These are phyloP conservation scores for Drosophila peninsularis DNA, from an alignment of 2,888 invertebrate species.

Conservation along the genomic window DNA sequence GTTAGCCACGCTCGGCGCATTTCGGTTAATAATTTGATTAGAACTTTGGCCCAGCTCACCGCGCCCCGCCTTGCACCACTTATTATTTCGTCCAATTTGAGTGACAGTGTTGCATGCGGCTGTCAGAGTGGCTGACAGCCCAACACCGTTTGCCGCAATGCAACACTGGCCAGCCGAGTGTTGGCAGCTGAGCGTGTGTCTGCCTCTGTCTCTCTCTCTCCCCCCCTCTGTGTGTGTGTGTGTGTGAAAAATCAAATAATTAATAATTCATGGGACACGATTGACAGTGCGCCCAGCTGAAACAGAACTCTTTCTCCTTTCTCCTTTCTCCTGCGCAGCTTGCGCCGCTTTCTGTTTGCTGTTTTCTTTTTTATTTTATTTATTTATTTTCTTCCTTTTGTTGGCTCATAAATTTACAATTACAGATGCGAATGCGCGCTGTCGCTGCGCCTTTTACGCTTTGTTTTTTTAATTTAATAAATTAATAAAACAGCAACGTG, in stretches of 20 bases:
- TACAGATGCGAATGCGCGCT: constrained; percentile 64
- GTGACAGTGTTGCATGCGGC: constrained; percentile 43
- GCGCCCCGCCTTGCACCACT: background rate
- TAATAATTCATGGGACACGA: constrained; percentile 80
- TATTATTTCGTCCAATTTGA: constrained; percentile 10
- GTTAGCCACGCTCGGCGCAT: constrained; percentile 45
- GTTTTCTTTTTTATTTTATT: constrained; percentile 11
- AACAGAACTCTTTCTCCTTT: constrained; percentile 52
- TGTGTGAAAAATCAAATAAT: constrained; percentile 77
- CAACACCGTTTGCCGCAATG: constrained; percentile 66
- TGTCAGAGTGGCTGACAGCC: constrained; percentile 58
- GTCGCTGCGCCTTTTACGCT: constrained; percentile 37
- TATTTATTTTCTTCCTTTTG: background rate
- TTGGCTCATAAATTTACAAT: constrained; percentile 76
- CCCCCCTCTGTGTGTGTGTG: constrained; percentile 25
- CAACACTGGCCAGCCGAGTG: constrained; percentile 62
- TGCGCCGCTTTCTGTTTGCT: constrained; percentile 4
- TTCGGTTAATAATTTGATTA: constrained; percentile 78
- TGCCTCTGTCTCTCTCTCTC: constrained; percentile 10
- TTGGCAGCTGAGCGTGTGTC: constrained; percentile 19
- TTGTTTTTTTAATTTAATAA: constrained; percentile 73
- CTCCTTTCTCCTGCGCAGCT: constrained; percentile 12
- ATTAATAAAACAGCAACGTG: constrained; percentile 81
- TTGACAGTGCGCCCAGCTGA: constrained; percentile 70
- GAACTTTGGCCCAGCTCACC: background rate